Conservation (phyloP, 1,140 invertebrate species). For the Lycorma delicatula region DNA sequence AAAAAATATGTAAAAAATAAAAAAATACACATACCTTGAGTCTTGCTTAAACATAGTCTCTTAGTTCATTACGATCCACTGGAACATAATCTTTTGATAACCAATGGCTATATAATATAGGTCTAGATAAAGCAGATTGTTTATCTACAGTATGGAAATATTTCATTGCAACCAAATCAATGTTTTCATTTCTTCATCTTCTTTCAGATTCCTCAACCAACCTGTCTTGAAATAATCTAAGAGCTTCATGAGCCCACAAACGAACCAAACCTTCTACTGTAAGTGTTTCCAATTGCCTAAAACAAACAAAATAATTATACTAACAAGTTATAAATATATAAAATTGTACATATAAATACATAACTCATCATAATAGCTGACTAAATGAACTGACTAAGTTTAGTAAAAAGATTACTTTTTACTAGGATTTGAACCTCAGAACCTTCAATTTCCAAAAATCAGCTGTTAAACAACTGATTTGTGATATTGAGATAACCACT, state of each 20-base stretch:
- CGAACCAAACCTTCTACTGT: conserved; percentile 90
- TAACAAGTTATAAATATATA: too few relatives aligned
- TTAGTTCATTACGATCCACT: conserved; percentile 86
- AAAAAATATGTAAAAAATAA: too few relatives aligned
- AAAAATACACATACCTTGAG: too few relatives aligned
- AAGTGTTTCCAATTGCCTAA: conserved; percentile 78
- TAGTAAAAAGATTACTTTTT: too few relatives aligned
- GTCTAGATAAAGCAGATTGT: conserved; percentile 75
- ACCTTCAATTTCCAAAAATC: too few relatives aligned
- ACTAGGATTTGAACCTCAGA: too few relatives aligned
- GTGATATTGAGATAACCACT: too few relatives aligned
- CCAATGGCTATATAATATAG: conserved; percentile 98
- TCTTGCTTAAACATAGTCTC: conserved; percentile 94
- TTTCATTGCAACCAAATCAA: conserved; percentile 86
- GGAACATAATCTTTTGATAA: conserved; percentile 97
- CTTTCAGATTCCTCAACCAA: conserved; percentile 92
- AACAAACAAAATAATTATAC: too few relatives aligned
- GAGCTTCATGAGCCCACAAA: conserved; percentile 96
- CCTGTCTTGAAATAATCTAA: conserved; percentile 93
- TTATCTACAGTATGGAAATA: conserved; percentile 91
- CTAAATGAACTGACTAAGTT: too few relatives aligned
- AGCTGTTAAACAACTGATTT: too few relatives aligned
- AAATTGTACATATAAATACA: too few relatives aligned
- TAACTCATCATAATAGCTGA: too few relatives aligned
- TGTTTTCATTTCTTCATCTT: conserved; percentile 97